A percentile compares a stretch with the other conserved stretches of the same genome.
Conservation (phyloP, 2,797 vertebrate species). For the Sebastes jordani region DNA sequence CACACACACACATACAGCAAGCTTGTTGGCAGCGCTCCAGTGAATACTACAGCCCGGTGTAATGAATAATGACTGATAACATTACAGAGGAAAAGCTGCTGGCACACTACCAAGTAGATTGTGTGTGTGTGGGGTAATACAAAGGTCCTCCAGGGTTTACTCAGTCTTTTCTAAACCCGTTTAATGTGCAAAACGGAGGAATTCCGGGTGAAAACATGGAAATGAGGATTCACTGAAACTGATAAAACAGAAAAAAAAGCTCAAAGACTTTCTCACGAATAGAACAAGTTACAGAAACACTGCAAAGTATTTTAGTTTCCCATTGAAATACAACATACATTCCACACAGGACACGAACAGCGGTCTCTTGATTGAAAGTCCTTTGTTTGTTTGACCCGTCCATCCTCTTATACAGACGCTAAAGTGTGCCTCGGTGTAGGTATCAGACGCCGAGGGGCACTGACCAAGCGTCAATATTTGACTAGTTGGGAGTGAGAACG, state of each 20-base stretch:
- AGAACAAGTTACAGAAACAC: neutral
- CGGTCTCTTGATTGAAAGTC: too few species aligned
- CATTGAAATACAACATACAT: neutral
- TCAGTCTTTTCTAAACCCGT: neutral
- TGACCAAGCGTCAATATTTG: too few species aligned
- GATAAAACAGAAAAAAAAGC: neutral
- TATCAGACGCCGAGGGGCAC: too few species aligned
- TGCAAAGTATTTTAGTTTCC: neutral
- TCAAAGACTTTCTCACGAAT: neutral
- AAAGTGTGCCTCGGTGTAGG: too few species aligned
- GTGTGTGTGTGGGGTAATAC: conserved; percentile 3
- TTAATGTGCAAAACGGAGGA: neutral
- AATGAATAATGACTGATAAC: conserved; percentile 73
- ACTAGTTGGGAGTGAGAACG: too few species aligned
- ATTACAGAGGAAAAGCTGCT: conserved; percentile 50
- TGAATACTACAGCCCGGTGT: conserved; percentile 74
- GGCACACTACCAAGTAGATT: conserved; percentile 39
- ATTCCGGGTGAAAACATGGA: neutral
- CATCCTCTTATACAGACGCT: too few species aligned
- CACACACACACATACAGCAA: neutral
- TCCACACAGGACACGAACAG: too few species aligned
- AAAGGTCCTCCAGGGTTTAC: conserved; percentile 42
- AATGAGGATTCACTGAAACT: neutral
- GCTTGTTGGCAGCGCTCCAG: conserved; percentile 73
- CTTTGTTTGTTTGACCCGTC: too few species aligned